Base-by-base conservation (phyloP, 2,113 vertebrate species). In the Eleginops maclovinus region DNA sequence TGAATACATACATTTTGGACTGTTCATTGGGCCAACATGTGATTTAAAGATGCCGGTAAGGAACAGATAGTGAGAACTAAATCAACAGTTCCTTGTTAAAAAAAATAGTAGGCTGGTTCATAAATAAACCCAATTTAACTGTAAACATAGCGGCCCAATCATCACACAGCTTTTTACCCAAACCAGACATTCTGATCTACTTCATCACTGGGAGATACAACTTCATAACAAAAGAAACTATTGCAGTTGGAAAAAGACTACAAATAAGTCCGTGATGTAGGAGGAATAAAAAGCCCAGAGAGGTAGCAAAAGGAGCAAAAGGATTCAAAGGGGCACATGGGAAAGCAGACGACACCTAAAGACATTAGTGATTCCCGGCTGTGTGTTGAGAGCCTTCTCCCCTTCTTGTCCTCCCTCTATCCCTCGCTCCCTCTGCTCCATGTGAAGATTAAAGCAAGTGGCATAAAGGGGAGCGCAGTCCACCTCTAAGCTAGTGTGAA, bases 401-500 rank as follows among this genome's bases (percentile, higher is more conserved):
- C 54, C 58, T 58, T 68, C 65, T 80, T 19, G 51, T 75, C 85
- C 82, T 66, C 78, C 64, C 60, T 72, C 60, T 1, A 50, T 82
- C 79, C 77, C 56, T 6, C 47, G 17, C 72, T 87, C 82, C 70
- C 84, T 49, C 79, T 2, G 64, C 77, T 83, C 75, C 16, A 72
- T 75, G 79, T 71, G 83, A 58, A 89, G 90, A 92, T 93, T 89
- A 93, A 89, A 88, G 81, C 64, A 16, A 61, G 80, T 31, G 11
- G 63, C 69, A 82, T 72, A 79, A 89, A 90, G 84, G 75, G 46
- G 66, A 74, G 76, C 80, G 83, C 73, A 4, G 85, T 92, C 89
- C 91, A 92, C 91, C 91, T 90, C 90, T 94, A 93, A 94, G 88
- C 88, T 55, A 71, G 83, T 93, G 93, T 94, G 93, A 94, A 94